Evolutionary conservation across 2,113 vertebrate species (phyloP), one percentile per base, ranked within the genome.

Genomic region (Neotragus moschatus): DNA sequence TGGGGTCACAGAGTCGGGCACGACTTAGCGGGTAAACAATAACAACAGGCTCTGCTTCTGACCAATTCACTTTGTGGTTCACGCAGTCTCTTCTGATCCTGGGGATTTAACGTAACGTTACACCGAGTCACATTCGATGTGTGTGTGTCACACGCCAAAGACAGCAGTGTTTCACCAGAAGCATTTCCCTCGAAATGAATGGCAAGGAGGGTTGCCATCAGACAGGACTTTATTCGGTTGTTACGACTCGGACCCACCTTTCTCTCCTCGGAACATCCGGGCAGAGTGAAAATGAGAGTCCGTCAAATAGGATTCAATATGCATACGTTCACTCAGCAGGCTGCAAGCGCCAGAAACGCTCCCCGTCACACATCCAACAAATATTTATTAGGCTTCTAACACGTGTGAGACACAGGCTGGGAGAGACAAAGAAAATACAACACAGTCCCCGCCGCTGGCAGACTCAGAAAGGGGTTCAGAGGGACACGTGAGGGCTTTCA

Each of bases 21-120:
- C 0, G 1, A 1, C 23, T 43, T 2, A 43, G 12, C 39, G 0
- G 3, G 23, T 43, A 1, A 43, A 75, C 23, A 3, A 3, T 11
- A 43, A 3, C 36, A 11, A n/a, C 6, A 6, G 80, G 36, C 21
- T 28, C 53, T 33, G 28, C 56, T n/a, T 19, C 7, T 23, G 70
- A 36, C 30, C 70, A n/a, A 7, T 28, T 51, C 23, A 7, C 49
- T 88, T 26, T 33, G 49, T 2, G 63, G 66, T 25, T 55, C 43
- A 16, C 45, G 19, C 1, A 12, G 13, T 66, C 13, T 4, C 79
- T 63, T 88, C 26, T 11, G 66, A 39, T 63, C 56, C 39, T 79
- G 36, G 30, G 30, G 10, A 28, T 4, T 53, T 36, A 33, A 43
- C 10, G 26, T 12, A 58, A 45, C 23, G 47, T 12, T 23, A 36